Base-by-base conservation (phyloP, 2,797 vertebrate genomes). In the Fundulus diaphanus region DNA sequence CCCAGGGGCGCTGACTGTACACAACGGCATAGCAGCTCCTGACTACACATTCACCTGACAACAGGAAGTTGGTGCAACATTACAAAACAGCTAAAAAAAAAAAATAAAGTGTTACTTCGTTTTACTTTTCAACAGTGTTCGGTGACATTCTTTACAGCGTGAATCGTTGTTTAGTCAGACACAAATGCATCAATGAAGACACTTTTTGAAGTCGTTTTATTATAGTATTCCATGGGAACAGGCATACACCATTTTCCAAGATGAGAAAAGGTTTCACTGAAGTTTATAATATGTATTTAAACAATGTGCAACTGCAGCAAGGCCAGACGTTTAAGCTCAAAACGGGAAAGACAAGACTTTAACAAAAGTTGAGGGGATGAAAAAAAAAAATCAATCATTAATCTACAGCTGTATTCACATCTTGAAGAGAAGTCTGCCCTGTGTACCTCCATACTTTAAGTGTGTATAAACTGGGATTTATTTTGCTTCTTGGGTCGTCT, bases 221-320 rank as follows among this genome's bases (percentile, higher is more conserved):
- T 93, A 89, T 89, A 86, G 75, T 95, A 96, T 96, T 96, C 95
- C 95, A 96, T 95, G 94, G 95, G 95, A 96, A 96, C 94, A 95
- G 92, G 88, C 89, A 88, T 89, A 93, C 91, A 94, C 85, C 89
- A 93, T 94, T 95, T 94, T 94, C 90, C 91, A 95, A 93, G 88
- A 93, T 90, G 90, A 89, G 92, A 95, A 95, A 94, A 92, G 85
- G 73, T 87, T 92, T 86, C 74, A 89, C 70, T 91, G 88, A 89
- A 90, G 91, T 88, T 88, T 92, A 94, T 91, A 42, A 42, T 42
- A 90, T 88, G 84, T 74, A 88, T 85, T 87, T 87, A 86, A 83
- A 89, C 69, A 82, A 86, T 88, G 79, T 82, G 82, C 68, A 79
- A 84, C 73, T 90, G 88, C 85, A 91, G 87, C 82, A 88, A 65